A percentile compares a stretch with the other conserved stretches of the same genome.
phyloP scores from a whole-genome alignment of 2,797 vertebrate species.

The Poeciliopsis turneri region DNA sequence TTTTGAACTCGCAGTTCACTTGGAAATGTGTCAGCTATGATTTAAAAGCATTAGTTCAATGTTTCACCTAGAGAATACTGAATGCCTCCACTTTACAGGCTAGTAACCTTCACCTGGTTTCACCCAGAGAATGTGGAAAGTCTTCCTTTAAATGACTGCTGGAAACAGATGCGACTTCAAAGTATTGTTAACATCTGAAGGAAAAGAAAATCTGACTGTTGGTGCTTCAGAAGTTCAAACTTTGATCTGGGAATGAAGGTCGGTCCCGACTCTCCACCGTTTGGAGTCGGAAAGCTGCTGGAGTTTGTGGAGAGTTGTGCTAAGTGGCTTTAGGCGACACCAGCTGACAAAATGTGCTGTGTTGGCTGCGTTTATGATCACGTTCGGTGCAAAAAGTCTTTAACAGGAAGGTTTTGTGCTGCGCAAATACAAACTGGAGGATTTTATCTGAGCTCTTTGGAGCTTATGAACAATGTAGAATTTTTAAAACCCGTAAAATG shows the following conservation, averaged over 20 bases:
- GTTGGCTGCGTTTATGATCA: no score
- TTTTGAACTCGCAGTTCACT: neutral
- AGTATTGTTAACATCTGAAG: neutral
- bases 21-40: neutral
- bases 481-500: neutral
- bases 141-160: neutral
- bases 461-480: no score
- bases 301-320: neutral
- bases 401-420: no score
- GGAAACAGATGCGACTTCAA: neutral
- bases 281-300: neutral
- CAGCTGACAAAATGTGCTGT: neutral
- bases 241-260: neutral
- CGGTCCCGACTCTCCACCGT: neutral
- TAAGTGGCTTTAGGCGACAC: neutral
- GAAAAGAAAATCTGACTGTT: neutral
- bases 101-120: neutral
- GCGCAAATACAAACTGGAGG: no score
- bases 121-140: neutral
- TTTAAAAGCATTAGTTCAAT: neutral
- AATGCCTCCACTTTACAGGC: neutral
- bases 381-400: no score
- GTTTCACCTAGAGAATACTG: neutral
- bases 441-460: no score
- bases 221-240: neutral